Conservation (phyloP, 2,797 vertebrate species). For the Parauchenoglanis ngamensis region DNA sequence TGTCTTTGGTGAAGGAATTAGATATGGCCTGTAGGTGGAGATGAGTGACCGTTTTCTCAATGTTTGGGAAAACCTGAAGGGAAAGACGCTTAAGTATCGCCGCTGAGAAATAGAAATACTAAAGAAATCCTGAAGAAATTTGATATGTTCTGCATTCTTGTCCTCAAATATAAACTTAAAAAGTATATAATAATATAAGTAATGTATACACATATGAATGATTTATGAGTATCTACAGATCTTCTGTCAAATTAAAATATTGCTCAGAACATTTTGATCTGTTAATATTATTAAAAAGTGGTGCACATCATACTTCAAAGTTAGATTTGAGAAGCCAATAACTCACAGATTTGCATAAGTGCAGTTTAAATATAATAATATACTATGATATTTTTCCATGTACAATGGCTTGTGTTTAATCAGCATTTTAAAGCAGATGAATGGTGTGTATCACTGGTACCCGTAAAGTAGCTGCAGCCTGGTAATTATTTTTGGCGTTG, state of each 20-base stretch:
- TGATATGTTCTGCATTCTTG: not conserved
- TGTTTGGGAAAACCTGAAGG: constrained; percentile 65
- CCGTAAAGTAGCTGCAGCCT: constrained; percentile 73
- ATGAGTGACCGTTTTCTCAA: constrained; percentile 62
- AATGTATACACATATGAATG: not conserved
- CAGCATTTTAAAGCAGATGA: not conserved
- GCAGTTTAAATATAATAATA: not conserved
- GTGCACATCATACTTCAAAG: not conserved
- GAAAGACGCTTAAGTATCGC: not conserved
- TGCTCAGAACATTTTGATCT: not conserved
- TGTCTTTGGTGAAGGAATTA: constrained; percentile 72
- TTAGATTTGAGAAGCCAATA: not conserved
- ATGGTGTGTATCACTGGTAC: constrained; percentile 63
- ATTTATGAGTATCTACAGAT: not conserved
- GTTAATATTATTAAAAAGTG: not conserved
- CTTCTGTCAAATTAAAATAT: not conserved
- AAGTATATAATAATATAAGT: not conserved
- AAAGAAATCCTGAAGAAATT: not conserved
- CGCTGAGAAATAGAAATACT: not conserved
- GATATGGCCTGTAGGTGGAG: constrained; percentile 82
- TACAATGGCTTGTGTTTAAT: not conserved
- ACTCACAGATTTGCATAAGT: not conserved
- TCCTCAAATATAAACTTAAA: not conserved
- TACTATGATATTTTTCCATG: not conserved
- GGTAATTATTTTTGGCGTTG: constrained; percentile 75